Conservation (phyloP, 2,113 vertebrate species). For the Ia io region DNA sequence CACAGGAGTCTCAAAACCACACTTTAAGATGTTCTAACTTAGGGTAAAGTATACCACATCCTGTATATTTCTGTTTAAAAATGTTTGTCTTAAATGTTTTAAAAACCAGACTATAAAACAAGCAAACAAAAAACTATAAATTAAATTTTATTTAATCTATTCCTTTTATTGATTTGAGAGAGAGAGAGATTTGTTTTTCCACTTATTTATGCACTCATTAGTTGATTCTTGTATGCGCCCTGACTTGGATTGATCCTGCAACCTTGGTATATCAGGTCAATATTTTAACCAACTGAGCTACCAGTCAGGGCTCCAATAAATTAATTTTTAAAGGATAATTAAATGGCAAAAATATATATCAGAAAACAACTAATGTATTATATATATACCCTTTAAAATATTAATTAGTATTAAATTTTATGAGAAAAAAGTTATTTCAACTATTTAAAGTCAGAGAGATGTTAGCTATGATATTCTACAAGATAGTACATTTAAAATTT, state of each 20-base stretch:
- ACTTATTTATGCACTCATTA: not conserved
- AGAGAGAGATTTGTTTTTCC: not conserved
- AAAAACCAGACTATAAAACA: not conserved
- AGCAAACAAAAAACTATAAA: not conserved
- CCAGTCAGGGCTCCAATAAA: not conserved
- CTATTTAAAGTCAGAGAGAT: not conserved
- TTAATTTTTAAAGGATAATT: not conserved
- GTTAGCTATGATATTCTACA: not conserved
- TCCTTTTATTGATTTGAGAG: not conserved
- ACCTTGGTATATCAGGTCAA: not conserved
- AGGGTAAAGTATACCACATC: not conserved
- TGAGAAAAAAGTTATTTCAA: not conserved
- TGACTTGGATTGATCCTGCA: not conserved
- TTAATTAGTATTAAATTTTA: not conserved
- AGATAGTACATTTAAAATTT: not conserved
- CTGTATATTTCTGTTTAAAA: not conserved
- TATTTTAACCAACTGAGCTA: not conserved
- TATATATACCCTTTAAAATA: not conserved
- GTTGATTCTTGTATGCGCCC: not conserved
- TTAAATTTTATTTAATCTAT: not conserved
- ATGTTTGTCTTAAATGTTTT: not conserved
- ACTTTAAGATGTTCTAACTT: not conserved
- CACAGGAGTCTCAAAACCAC: fast-evolving
- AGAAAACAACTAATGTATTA: not conserved
- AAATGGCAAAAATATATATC: not conserved